Evolutionary conservation across 2,113 vertebrate species (phyloP), one percentile per base, ranked within the genome.

Genomic region (Willisornis vidua): DNA sequence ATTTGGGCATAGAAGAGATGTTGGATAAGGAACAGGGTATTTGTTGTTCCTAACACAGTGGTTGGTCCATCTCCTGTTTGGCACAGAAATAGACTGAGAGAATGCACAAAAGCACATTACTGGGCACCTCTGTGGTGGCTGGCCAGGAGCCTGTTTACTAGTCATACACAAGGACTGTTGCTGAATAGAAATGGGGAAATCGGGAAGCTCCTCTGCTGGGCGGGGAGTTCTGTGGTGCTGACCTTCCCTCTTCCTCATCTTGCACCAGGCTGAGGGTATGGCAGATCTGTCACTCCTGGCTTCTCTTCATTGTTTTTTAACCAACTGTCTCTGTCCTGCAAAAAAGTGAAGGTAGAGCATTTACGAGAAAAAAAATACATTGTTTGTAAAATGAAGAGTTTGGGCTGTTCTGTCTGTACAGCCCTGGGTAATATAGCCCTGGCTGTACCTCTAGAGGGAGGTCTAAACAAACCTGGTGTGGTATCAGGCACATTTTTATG

Each of bases 51-150:
- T 75, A 68, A 80, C 88, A 71, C 83, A 84, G 94, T 16, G n/a
- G 78, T 93, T 91, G 91, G 83, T 96, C 93, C 52, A 0, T 90
- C 94, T 96, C 93, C 85, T 96, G 57, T 63, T 94, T 96, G 93
- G 95, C 92, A 68, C 45, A 94, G 90, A 63, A 74, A 45, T n/a
- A 77, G 52, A 83, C 92, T 75, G 75, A 90, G 75, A 71, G 63
- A 93, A 92, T 1, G 4, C 46, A 83, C 75, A 77, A 86, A 94
- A 89, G 54, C 87, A 59, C 29, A 43, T 90, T 93, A n/a, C 75
- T 91, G 91, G 94, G 89, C 66, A 96, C 87, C 89, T 89, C 85
- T 68, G 41, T 31, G 59, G 46, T 67, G 87, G 23, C 85, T 96
- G 91, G 96, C 92, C 66, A 37, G 72, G 48, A 87, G 93, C 94